Evolutionary conservation across 1,140 invertebrate species (phyloP).

Genomic region (Drosophila dunni): DNA sequence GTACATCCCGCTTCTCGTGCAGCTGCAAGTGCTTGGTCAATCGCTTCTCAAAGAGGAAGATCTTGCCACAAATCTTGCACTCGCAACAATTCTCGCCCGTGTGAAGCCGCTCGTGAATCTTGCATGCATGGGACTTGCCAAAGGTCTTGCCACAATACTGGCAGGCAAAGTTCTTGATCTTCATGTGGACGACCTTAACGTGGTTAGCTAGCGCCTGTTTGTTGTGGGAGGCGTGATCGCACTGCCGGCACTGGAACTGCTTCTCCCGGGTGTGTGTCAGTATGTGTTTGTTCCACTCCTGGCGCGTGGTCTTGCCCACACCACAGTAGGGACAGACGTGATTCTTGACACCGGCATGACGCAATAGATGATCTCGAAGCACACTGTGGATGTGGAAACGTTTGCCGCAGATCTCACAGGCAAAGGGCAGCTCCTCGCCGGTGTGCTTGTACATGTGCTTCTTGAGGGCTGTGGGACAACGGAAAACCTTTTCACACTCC

Average conservation of each 20-base stretch:
- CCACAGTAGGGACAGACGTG: slow-evolving; percentile 81
- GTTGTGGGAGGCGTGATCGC: slow-evolving; percentile 78
- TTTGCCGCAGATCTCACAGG: slow-evolving; percentile 86
- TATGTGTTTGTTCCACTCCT: slow-evolving; percentile 82
- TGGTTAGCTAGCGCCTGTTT: slow-evolving; percentile 77
- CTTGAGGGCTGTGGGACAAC: slow-evolving; percentile 79
- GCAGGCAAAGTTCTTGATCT: slow-evolving; percentile 79
- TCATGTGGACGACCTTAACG: slow-evolving; percentile 78
- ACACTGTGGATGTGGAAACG: slow-evolving; percentile 77
- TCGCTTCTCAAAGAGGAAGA: slow-evolving; percentile 74
- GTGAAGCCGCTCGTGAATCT: slow-evolving; percentile 78
- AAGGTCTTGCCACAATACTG: slow-evolving; percentile 81
- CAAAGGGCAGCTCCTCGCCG: slow-evolving; percentile 86
- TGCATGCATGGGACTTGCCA: slow-evolving; percentile 77
- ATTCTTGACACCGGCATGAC: slow-evolving; percentile 81
- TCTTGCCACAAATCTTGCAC: slow-evolving; percentile 80
- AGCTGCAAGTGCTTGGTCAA: slow-evolving; percentile 76
- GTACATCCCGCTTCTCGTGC: slow-evolving; percentile 75
- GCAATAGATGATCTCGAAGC: slow-evolving; percentile 75
- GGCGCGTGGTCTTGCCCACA: slow-evolving; percentile 75
- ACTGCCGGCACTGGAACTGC: slow-evolving; percentile 76
- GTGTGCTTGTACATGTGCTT: slow-evolving; percentile 86
- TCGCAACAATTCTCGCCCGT: slow-evolving; percentile 85
- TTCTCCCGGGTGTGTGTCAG: slow-evolving; percentile 79
- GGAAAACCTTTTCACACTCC: slow-evolving; percentile 80